Evolutionary conservation across 30 jellyfish, hydroid and myxozoan species (phyloP).

Genomic region (Aurelia sp.): DNA sequence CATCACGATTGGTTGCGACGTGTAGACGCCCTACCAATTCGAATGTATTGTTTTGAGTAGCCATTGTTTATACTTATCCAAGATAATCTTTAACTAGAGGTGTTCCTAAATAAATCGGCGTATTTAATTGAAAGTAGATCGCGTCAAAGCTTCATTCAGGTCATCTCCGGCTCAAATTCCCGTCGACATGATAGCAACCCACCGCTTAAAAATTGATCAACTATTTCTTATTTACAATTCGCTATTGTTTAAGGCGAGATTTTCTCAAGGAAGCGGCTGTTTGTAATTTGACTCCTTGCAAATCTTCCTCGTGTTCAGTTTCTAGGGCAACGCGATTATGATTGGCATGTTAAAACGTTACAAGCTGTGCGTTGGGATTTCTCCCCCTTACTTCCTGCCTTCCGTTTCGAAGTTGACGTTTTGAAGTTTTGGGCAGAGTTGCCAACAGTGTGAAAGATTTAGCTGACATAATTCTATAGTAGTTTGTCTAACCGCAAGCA

Average conservation of each 20-base stretch:
- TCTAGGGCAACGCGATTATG: conserved; percentile 76
- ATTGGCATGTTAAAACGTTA: conserved; percentile 70
- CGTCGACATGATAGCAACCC: not conserved
- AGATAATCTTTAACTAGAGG: conserved; percentile 41
- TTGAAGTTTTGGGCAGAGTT: conserved; percentile 84
- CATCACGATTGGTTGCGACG: conserved; percentile 59
- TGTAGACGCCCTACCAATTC: conserved; percentile 44
- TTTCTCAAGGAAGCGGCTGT: conserved; percentile 51
- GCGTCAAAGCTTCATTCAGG: not conserved
- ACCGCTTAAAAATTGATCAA: not conserved
- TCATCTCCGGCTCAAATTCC: not conserved
- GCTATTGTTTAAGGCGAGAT: conserved; percentile 41
- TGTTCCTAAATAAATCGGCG: conserved; percentile 48
- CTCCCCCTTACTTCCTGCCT: conserved; percentile 80
- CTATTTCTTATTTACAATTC: not conserved
- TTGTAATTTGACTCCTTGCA: conserved; percentile 60
- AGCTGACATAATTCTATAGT: conserved; percentile 92
- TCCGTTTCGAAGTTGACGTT: conserved; percentile 74
- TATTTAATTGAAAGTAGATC: conserved; percentile 33
- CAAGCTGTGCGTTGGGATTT: conserved; percentile 82
- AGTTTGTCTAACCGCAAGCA: conserved; percentile 94
- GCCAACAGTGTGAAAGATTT: conserved; percentile 92
- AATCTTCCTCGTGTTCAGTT: conserved; percentile 68
- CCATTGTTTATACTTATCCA: conserved; percentile 54
- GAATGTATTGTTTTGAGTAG: conserved; percentile 20